Evolutionary conservation across 2,113 vertebrate species (phyloP), one percentile per base, ranked within the genome.

Genomic region (Motacilla tschutschensis): DNA sequence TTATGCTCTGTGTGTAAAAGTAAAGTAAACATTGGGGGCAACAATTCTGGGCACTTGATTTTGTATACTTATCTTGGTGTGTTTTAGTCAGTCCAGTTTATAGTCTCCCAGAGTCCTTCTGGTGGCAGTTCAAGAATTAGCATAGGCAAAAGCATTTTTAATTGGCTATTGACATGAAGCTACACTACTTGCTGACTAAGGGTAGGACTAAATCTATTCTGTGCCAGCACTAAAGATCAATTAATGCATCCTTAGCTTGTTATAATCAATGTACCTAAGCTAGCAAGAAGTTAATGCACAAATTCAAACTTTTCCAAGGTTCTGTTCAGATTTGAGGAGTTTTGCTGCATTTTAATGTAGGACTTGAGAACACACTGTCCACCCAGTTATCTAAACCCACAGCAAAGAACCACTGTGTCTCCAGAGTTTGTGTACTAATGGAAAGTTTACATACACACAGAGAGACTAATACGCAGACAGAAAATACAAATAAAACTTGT

Each of bases 401-500:
- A 71, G 38, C 31, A 89, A 83, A 78, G 66, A 66, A 35, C 14
- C 7, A 28, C n/a, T 12, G 33, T 77, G 25, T 22, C 41, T 77
- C 35, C 29, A 41, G 75, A 80, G 35, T 83, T 55, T 90, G 54
- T 74, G 43, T 92, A 54, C 6, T 29, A 57, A 28, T 35, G 6
- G 51, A 17, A 66, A 67, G 65, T 77, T 31, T 69, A 87, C 83
- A 93, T 41, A 83, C 5, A 66, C 18, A 70, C 5, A 60, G 14
- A 73, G 46, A 69, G 17, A 70, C 9, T 59, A 28, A 55, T 26
- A 65, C 10, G 35, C 19, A 73, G n/a, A 85, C 6, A 82, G 63
- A 82, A 89, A 83, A 24, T 75, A 81, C 31, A 83, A 71, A 83
- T 62, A 87, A 75, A 85, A 47, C 24, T 72, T 87, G 76, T 87